Percentiles rank a stretch among this genome's conserved stretches.
phyloP scores from a whole-genome alignment of 2,113 vertebrate genomes.

The Bettongia penicillata region DNA sequence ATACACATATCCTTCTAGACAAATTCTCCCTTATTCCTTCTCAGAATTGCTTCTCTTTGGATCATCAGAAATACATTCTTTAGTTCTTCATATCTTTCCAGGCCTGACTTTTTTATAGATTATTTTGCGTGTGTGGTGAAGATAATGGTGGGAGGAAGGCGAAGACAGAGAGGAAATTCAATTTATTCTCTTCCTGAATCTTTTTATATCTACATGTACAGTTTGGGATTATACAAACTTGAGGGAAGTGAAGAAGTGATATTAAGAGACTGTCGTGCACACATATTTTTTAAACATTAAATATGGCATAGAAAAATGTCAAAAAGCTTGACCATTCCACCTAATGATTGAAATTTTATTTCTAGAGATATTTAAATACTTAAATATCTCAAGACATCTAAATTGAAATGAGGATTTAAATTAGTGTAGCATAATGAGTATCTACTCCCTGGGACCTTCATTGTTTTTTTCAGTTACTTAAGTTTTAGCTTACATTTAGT shows the following conservation, averaged over 20 bases:
- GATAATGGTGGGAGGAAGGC: background rate
- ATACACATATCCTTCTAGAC: background rate
- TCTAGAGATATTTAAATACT: background rate
- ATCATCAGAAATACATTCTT: background rate
- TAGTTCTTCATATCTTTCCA: background rate
- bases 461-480: background rate
- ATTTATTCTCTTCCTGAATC: background rate
- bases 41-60: background rate
- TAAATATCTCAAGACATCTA: too few relatives aligned
- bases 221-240: background rate
- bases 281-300: background rate
- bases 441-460: background rate
- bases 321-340: background rate
- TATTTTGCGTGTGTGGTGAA: background rate
- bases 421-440: background rate
- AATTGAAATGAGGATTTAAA: too few relatives aligned
- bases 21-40: background rate
- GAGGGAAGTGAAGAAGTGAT: background rate
- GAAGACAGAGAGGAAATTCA: background rate
- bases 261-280: background rate
- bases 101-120: background rate
- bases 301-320: background rate
- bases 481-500: background rate
- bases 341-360: background rate
- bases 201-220: background rate